phyloP scores from a whole-genome alignment of 2,113 vertebrate genomes.

The Vireo altiloquus region DNA sequence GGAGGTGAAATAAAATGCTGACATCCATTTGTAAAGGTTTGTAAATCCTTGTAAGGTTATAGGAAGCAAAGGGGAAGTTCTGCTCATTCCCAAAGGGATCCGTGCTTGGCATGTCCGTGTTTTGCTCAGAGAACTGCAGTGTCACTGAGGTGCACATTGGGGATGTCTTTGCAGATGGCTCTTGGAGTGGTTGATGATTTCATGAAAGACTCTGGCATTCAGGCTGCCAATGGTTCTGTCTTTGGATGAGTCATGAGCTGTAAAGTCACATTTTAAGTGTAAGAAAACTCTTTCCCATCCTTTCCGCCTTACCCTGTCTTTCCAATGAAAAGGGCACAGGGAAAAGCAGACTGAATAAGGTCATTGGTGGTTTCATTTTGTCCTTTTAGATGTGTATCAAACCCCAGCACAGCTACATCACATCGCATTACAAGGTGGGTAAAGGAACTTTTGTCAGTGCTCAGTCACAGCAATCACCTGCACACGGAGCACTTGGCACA shows the following conservation, averaged over 20 bases:
- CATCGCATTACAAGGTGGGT: neutral
- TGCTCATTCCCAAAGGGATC: neutral
- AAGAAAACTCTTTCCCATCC: neutral
- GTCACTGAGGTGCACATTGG: neutral
- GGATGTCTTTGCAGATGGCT: constrained; percentile 3
- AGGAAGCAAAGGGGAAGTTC: neutral
- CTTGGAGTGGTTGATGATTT: neutral
- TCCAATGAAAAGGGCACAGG: neutral
- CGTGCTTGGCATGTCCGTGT: neutral
- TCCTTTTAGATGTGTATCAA: neutral
- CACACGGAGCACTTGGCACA: neutral
- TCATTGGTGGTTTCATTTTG: neutral
- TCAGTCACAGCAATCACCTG: neutral
- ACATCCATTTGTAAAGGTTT: neutral
- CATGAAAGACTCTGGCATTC: neutral
- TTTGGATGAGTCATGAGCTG: neutral
- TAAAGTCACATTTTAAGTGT: neutral
- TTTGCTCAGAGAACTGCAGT: neutral
- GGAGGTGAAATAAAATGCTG: constrained; percentile 2
- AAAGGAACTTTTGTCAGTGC: neutral
- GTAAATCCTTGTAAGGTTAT: neutral
- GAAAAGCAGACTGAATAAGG: neutral
- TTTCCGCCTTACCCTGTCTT: neutral
- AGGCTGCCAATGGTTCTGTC: neutral
- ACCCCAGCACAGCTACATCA: neutral